Base-by-base conservation (phyloP, 2,888 invertebrate genomes). In the Eupithecia subumbrata region DNA sequence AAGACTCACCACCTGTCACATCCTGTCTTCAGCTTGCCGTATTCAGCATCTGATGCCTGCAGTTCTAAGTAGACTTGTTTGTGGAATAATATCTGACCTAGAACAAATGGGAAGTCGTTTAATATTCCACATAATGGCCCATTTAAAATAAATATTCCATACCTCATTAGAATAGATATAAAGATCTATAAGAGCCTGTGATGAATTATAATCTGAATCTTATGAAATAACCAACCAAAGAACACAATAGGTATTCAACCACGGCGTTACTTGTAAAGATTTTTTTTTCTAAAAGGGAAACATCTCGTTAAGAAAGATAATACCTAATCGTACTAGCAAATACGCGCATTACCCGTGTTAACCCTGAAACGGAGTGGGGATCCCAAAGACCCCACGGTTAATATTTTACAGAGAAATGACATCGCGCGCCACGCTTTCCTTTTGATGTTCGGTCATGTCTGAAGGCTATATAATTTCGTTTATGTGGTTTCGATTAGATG, bases 341-440 rank as follows among this genome's bases (percentile, higher is more conserved):
- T 37, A 86, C 85, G 81, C 82, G 89, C 84, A 89, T 91, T 90
- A 91, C 86, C 88, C 86, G 80, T 83, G 90, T 91, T 93, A 94
- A 92, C 92, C 92, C 90, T 89, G 87, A 84, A 91, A 90, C 88
- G 88, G 90, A 89, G 90, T 90, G 84, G 88, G 85, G 90, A 88
- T 84, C 86, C 80, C 80, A 64, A 56, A 82, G 82, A 84, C 86
- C 90, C 91, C 88, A 40, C 68, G 84, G 87, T 92, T 91, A 92
- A 93, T 94, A 92, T 92, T 93, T 93, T 89, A 92, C 89, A 84
- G 87, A 87, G 86, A 92, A 91, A 91, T 90, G 90, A 89, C 90
- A 88, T 89, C 87, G 87, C 87, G 91, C 92, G 92, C 93, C 92
- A 91, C 88, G 89, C 91, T 92, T 92, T 92, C 91, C 92, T 91